Evolutionary conservation across 2,797 vertebrate species (phyloP), one percentile per base, ranked within the genome.

Genomic region (Scolopax rusticola): DNA sequence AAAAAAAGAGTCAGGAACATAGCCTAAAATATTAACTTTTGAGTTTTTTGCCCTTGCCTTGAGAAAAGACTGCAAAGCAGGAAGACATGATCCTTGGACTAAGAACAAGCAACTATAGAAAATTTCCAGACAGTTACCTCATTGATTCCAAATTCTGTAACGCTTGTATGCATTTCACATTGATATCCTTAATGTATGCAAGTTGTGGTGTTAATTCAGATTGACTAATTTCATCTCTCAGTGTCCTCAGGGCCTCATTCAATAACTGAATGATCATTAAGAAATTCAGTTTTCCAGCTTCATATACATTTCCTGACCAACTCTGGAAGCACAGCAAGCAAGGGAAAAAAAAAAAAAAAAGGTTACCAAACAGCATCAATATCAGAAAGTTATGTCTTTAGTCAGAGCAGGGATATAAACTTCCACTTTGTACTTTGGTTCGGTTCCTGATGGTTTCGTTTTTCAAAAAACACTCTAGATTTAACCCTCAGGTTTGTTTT

Each of bases 201-300:
- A 97, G 53, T 32, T 90, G 90, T 45, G 98, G 36, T 54, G 92
- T 96, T 25, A 97, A 45, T 51, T 96, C 82, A 45, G 94, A 63
- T 2, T 24, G 93, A 75, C 36, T 15, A 2, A 15, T 73, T 94
- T 99, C 98, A 43, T 98, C 96, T 65, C 70, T 98, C 83, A 99
- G 74, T 38, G 98, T 78, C 57, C 96, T 97, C 91, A 99, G 94
- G 17, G 98, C 95, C 80, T 99, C 99, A 95, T 98, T 99, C 81
- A 98, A 90, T 96, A 99, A 97, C 74, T 98, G 98, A 95, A 99
- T 91, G 94, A 99, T 87, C 57, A 97, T 97, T 95, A 99, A 90
- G 25, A 99, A 94, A 94, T 99, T 99, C 82, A 99, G 97, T 90
- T 99, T 98, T 76, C 97, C 98, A 45, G 38, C 97, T 97, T 99